phyloP scores from a whole-genome alignment of 2,888 invertebrate genomes.

The Cephus nigrinus region DNA sequence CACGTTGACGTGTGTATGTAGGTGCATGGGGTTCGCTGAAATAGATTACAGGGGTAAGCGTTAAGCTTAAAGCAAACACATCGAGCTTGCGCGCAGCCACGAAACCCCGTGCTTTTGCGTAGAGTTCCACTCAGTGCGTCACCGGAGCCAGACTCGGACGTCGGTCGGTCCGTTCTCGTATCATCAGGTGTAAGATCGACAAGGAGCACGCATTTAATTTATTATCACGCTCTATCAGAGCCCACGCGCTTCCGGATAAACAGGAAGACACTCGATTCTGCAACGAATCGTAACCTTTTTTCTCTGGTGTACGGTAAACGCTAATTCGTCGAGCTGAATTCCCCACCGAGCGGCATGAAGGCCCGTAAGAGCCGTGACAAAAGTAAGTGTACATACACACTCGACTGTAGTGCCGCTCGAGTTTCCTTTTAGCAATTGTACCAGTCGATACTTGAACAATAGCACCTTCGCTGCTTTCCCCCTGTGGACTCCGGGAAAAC shows the following conservation, averaged over 20 bases:
- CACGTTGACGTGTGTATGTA: not conserved
- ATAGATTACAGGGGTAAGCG: conserved; percentile 1
- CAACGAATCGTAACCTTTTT: not conserved
- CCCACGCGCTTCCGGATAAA: not conserved
- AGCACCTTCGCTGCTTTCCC: conserved; percentile 9
- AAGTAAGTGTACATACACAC: conserved; percentile 50
- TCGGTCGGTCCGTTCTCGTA: not conserved
- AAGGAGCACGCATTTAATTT: not conserved
- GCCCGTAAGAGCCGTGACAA: conserved; percentile 58
- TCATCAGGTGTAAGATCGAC: not conserved
- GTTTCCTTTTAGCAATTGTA: conserved; percentile 40
- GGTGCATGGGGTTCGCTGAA: not conserved
- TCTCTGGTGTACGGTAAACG: not conserved
- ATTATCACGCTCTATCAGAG: not conserved
- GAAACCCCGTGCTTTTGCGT: conserved; percentile 50
- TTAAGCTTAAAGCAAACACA: conserved; percentile 9
- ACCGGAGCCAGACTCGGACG: conserved; percentile 17
- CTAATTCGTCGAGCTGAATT: not conserved
- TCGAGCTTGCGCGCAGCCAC: conserved; percentile 46
- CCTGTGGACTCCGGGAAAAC: conserved; percentile 21
- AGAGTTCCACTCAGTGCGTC: conserved; percentile 37
- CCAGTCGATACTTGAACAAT: conserved; percentile 40
- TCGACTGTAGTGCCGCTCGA: conserved; percentile 47
- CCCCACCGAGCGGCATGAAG: conserved; percentile 35
- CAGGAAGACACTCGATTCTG: not conserved